Evolutionary conservation across 2,888 invertebrate genomes (phyloP).

Genomic region (Eurytoma californica): DNA sequence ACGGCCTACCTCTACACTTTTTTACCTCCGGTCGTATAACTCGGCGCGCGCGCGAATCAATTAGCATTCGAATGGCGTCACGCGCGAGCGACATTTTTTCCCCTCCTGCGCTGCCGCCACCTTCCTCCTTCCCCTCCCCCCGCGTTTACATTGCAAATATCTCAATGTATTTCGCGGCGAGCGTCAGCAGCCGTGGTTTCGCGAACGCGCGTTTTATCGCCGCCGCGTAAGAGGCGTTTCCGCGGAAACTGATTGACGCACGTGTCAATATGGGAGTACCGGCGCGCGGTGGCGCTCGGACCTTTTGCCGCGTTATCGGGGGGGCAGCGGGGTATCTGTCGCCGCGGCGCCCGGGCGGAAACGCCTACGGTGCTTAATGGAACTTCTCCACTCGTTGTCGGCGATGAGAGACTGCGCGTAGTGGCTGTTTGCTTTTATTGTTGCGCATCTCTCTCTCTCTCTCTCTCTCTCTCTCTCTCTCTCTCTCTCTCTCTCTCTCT

Average conservation of each 20-base stretch:
- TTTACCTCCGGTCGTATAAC: not conserved
- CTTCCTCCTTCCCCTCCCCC: not conserved
- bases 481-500: too few relatives aligned
- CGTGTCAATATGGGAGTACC: not conserved
- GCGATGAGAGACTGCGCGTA: too few relatives aligned
- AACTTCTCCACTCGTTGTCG: slow-evolving; percentile 5
- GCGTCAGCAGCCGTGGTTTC: not conserved
- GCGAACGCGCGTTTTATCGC: not conserved
- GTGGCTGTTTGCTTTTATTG: not conserved
- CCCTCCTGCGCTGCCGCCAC: not conserved
- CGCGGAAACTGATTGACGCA: slow-evolving; percentile 39
- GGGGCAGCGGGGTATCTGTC: not conserved
- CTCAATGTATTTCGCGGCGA: not conserved
- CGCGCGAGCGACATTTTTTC: slow-evolving; percentile 26
- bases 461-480: too few relatives aligned
- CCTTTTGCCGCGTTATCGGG: slow-evolving; percentile 10
- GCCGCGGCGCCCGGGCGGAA: too few relatives aligned
- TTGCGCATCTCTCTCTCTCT: too few relatives aligned
- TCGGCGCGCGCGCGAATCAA: slow-evolving; percentile 17
- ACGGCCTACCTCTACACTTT: not conserved
- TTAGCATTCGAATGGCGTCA: slow-evolving; percentile 37
- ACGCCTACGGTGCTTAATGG: slow-evolving; percentile 13
- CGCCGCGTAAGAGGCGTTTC: slow-evolving; percentile 29
- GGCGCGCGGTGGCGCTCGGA: not conserved
- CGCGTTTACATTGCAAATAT: slow-evolving; percentile 16